A percentile compares a stretch with the other conserved stretches of the same genome.
Conservation (phyloP, 2,888 invertebrate species). For the Cataglyphis livida region DNA sequence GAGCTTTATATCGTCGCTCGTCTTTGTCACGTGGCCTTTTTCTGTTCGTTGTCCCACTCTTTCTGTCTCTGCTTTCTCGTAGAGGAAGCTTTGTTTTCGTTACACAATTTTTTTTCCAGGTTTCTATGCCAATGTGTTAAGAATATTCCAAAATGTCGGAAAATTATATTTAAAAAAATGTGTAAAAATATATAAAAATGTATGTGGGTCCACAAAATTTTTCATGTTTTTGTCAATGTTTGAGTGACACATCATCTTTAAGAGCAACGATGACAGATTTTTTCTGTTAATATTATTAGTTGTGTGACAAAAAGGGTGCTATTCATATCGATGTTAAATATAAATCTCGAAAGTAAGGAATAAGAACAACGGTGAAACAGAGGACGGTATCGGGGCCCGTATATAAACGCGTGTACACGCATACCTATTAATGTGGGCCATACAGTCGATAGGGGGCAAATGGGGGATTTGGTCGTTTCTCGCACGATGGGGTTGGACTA, state of each 20-base stretch:
- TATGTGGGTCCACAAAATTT: too few species aligned
- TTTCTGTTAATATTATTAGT: neutral
- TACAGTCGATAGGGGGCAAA: slow-evolving; percentile 2
- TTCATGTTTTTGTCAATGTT: too few species aligned
- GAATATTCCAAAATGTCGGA: too few species aligned
- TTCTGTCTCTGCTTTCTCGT: neutral
- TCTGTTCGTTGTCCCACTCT: neutral
- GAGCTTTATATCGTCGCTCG: neutral
- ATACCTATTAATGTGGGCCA: slow-evolving; percentile 32
- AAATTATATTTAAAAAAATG: too few species aligned
- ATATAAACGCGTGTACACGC: slow-evolving; percentile 25
- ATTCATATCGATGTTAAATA: slow-evolving; percentile 10
- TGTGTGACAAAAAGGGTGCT: neutral
- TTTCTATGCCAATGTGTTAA: too few species aligned
- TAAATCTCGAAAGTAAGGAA: neutral
- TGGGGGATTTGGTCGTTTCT: slow-evolving; percentile 59
- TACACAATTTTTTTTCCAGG: too few species aligned
- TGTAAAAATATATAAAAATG: too few species aligned
- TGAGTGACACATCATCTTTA: too few species aligned
- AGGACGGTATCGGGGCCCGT: neutral
- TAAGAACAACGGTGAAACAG: neutral
- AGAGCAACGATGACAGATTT: neutral
- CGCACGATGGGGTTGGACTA: slow-evolving; percentile 71
- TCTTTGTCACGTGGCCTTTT: slow-evolving; percentile 8
- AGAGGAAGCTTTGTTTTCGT: too few species aligned